These are phyloP conservation scores for Drosophila sp. DNA, from an alignment of 1,140 invertebrate genomes.

Conservation along the genomic window DNA sequence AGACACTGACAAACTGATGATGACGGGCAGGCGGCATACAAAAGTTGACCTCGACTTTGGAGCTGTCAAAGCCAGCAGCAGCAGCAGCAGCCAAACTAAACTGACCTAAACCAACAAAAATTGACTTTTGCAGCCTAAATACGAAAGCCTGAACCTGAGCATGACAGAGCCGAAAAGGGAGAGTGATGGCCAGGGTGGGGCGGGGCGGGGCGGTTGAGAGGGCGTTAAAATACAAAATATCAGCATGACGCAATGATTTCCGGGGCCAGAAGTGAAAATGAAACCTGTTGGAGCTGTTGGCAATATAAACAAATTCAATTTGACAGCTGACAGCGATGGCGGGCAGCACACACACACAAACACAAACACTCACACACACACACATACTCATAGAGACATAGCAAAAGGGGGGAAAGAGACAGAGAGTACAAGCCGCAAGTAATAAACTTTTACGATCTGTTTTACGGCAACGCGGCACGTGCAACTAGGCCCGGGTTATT, in stretches of 20 bases:
- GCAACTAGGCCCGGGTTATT: slow-evolving; percentile 71
- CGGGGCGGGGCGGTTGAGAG: background rate
- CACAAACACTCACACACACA: slow-evolving; percentile 29
- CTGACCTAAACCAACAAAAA: slow-evolving; percentile 82
- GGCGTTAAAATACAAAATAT: slow-evolving; percentile 82
- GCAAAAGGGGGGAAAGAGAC: background rate
- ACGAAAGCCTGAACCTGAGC: slow-evolving; percentile 56
- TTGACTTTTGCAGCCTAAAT: slow-evolving; percentile 77
- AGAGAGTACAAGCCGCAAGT: slow-evolving; percentile 68
- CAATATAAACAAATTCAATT: slow-evolving; percentile 83
- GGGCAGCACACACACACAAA: slow-evolving; percentile 36
- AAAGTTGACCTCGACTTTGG: slow-evolving; percentile 82
- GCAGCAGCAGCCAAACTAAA: slow-evolving; percentile 50
- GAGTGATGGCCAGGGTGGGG: slow-evolving; percentile 5
- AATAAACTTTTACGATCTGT: slow-evolving; percentile 83
- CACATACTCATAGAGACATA: slow-evolving; percentile 7
- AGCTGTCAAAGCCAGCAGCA: slow-evolving; percentile 78
- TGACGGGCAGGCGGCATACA: slow-evolving; percentile 59
- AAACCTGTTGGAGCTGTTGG: slow-evolving; percentile 76
- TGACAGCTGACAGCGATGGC: slow-evolving; percentile 80
- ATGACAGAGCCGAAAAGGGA: slow-evolving; percentile 52
- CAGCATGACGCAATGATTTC: slow-evolving; percentile 83
- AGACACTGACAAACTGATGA: slow-evolving; percentile 61
- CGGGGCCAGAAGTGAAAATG: slow-evolving; percentile 70
- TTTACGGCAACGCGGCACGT: slow-evolving; percentile 77